phyloP scores from a whole-genome alignment of 2,888 invertebrate genomes.

The Idaea straminata region DNA sequence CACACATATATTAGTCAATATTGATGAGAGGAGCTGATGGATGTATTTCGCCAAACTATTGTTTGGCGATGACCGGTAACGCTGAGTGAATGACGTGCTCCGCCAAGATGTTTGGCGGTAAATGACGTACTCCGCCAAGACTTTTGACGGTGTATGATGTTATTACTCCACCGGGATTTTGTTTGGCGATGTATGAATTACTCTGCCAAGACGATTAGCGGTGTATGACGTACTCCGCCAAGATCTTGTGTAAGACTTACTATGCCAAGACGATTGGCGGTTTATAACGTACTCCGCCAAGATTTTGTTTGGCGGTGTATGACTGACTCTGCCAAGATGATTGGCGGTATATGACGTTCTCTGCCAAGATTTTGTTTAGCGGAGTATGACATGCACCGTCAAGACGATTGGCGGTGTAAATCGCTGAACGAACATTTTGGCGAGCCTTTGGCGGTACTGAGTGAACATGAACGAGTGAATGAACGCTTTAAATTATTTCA shows the following conservation, averaged over 20 bases:
- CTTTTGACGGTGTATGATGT: neutral
- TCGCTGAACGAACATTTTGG: neutral
- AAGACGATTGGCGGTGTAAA: neutral
- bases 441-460: neutral
- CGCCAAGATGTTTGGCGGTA: neutral
- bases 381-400: neutral
- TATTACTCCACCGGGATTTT: constrained; percentile 66
- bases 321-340: neutral
- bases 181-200: constrained; percentile 58
- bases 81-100: constrained; percentile 6
- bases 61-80: constrained; percentile 76
- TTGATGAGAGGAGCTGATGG: constrained; percentile 88
- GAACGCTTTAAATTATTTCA: neutral
- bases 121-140: neutral
- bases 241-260: constrained; percentile 45
- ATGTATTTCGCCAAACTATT: constrained; percentile 76
- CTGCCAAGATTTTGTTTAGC: no score
- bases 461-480: neutral
- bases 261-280: no score
- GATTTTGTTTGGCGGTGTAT: neutral
- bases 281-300: neutral
- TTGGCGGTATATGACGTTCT: neutral
- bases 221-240: constrained; percentile 84
- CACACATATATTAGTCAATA: constrained; percentile 90
- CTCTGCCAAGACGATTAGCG: constrained; percentile 77